A percentile compares a stretch with the other conserved stretches of the same genome.
These are phyloP conservation scores for Subanguina moxae DNA, from an alignment of 1,140 invertebrate genomes.

Conservation along the genomic window DNA sequence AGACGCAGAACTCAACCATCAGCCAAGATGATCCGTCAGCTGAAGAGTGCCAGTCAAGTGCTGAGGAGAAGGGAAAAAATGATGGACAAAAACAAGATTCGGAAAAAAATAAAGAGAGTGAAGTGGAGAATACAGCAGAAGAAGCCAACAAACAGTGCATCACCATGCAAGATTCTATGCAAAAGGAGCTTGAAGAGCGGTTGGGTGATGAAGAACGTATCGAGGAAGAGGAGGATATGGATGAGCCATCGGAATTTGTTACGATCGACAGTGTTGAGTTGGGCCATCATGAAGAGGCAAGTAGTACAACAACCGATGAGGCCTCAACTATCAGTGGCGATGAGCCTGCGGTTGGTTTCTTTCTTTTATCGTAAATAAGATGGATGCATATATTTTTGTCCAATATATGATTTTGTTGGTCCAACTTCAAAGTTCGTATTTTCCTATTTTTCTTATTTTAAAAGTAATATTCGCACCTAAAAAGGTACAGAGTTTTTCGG, in stretches of 20 bases:
- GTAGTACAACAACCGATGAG: conserved; percentile 2
- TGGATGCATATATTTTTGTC: too few relatives aligned
- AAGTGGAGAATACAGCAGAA: background rate
- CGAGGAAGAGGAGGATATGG: background rate
- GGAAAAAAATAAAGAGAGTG: background rate
- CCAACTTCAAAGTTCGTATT: too few relatives aligned
- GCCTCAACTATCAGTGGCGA: conserved; percentile 15
- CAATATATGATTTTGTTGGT: too few relatives aligned
- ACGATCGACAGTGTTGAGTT: background rate
- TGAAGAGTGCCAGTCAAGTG: background rate
- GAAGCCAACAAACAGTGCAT: background rate
- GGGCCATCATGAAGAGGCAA: background rate
- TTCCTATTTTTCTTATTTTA: too few relatives aligned
- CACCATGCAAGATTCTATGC: background rate
- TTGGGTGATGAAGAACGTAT: background rate
- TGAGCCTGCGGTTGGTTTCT: conserved; percentile 6
- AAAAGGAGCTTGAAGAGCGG: background rate
- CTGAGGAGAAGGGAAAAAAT: background rate
- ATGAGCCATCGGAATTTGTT: conserved; percentile 2
- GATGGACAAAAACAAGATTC: background rate
- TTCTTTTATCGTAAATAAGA: background rate
- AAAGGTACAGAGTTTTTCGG: too few relatives aligned
- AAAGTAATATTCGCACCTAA: too few relatives aligned
- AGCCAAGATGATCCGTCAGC: background rate
- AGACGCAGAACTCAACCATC: background rate